Evolutionary conservation across 37 sponge, comb jelly and placozoan species (phyloP).

Genomic region (Beroe ovata): DNA sequence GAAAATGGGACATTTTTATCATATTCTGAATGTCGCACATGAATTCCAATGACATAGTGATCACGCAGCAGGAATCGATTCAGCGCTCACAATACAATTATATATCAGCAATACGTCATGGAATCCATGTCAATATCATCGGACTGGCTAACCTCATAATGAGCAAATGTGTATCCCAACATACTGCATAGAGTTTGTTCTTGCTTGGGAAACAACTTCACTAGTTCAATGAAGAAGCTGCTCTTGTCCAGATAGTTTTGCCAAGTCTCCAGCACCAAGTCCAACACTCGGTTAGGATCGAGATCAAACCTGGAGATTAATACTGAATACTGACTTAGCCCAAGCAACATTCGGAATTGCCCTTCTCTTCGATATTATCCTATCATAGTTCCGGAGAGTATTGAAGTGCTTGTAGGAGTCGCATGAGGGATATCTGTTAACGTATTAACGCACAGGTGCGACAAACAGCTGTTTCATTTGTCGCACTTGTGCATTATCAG

Average conservation of each 20-base stretch:
- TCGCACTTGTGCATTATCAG: no score
- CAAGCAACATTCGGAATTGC: no score
- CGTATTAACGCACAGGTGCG: no score
- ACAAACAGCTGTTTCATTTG: no score
- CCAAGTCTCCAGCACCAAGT: constrained; percentile 89
- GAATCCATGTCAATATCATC: no score
- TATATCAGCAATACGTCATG: no score
- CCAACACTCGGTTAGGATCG: constrained; percentile 96
- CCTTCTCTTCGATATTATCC: no score
- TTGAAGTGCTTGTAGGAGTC: no score
- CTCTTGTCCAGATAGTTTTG: constrained; percentile 80
- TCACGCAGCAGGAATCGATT: not conserved
- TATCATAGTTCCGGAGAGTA: no score
- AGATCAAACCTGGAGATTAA: constrained; percentile 79
- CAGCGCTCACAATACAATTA: not conserved
- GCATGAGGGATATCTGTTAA: no score
- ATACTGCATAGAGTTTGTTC: constrained; percentile 80
- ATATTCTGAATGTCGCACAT: not conserved
- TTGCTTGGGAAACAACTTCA: constrained; percentile 78
- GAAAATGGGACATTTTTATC: not conserved
- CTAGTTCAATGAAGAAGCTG: constrained; percentile 79
- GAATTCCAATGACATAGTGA: not conserved
- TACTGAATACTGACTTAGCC: no score
- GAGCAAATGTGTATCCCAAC: constrained; percentile 89
- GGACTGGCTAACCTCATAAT: constrained; percentile 73